Evolutionary conservation across 1,140 invertebrate genomes (phyloP), one percentile per base, ranked within the genome.

Genomic region (Drosophila carrolli): DNA sequence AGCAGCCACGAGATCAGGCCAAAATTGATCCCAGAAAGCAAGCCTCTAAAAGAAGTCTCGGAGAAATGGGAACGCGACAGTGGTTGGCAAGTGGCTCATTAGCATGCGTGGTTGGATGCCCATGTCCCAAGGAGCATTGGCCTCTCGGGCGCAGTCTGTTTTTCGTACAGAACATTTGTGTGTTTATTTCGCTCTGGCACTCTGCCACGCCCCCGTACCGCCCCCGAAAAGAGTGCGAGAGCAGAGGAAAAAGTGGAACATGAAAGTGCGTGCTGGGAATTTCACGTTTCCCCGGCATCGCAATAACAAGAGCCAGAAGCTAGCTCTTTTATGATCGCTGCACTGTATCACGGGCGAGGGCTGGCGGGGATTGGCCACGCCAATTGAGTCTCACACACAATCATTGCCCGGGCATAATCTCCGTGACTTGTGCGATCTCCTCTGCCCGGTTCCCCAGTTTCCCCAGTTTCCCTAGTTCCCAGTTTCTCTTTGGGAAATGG

Each of bases 191-290:
- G 32, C 29, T 57, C 37, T 56, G 67, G n/a, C 38, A 46, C 8
- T 46, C 29, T 65, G 65, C 43, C 56, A 37, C 44, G 29, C 43
- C 43, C 38, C 32, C 56, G 35, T 29, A 1, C n/a, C 61, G 47
- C 56, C 53, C 37, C 37, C 41, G 32, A 35, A 70, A 19, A 68
- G n/a, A 60, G 23, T 35, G 14, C 13, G 29, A 53, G 27, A 40
- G 41, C 50, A n/a, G 29, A 32, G 13, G 35, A 46, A 54, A 82
- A 78, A 80, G 76, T 80, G 58, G 76, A 83, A 80, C 71, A 75
- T 41, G 29, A 70, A 72, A 81, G 43, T 68, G 75, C 75, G 74
- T 77, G 74, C 53, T 54, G 76, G 43, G 60, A 80, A 80, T 80
- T 67, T 9, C 9, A 53, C 43, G 50, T 61, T 46, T 32, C 29